These are phyloP conservation scores for Lepidostoma basale DNA, from an alignment of 1,140 invertebrate species.

Conservation along the genomic window DNA sequence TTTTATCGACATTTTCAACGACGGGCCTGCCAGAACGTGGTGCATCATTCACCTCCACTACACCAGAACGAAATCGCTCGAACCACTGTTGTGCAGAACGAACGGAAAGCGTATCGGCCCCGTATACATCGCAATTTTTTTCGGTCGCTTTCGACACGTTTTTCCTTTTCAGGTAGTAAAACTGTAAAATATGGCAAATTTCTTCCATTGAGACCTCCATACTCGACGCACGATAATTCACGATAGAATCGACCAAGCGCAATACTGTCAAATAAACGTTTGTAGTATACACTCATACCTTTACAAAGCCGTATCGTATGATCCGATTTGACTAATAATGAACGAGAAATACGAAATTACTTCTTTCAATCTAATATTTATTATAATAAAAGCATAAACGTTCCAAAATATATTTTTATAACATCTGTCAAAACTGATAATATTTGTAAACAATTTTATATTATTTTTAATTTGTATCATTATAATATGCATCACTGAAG, in stretches of 20 bases:
- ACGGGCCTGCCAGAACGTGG: constrained; percentile 6
- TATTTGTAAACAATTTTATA: no score
- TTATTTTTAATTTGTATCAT: no score
- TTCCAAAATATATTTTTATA: no score
- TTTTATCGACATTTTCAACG: constrained; percentile 3
- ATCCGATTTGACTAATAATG: background rate
- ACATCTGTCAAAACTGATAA: no score
- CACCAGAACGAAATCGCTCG: constrained; percentile 9
- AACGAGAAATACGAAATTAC: constrained; percentile 10
- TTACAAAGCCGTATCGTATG: background rate
- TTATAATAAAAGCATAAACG: no score
- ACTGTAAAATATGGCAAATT: constrained; percentile 13
- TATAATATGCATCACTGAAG: no score
- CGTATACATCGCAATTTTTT: background rate
- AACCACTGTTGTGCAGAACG: constrained; percentile 7
- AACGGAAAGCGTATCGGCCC: constrained; percentile 4
- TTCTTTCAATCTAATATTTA: no score
- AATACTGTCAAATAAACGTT: constrained; percentile 9
- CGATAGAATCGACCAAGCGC: constrained; percentile 43
- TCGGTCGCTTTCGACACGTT: background rate
- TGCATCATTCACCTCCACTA: constrained; percentile 5
- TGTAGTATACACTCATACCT: background rate
- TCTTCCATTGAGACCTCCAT: constrained; percentile 1
- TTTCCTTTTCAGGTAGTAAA: constrained; percentile 9
- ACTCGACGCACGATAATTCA: constrained; percentile 19